Evolutionary conservation across 1,140 invertebrate species (phyloP).

Genomic region (Lerema accius): DNA sequence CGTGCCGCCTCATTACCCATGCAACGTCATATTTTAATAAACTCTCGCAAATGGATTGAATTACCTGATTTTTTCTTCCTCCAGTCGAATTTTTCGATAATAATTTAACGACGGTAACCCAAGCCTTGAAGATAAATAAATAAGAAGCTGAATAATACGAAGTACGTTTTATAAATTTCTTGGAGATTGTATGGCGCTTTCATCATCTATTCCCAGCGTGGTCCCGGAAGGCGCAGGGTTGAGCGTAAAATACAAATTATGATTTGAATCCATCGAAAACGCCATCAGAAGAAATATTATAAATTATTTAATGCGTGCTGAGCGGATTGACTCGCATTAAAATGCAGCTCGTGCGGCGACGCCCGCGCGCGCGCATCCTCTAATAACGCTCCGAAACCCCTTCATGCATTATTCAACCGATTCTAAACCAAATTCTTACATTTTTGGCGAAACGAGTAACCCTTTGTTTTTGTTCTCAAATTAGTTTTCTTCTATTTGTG

Average conservation of each 20-base stretch:
- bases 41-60: conserved; percentile 26
- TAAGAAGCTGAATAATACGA: conserved; percentile 29
- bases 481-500: background rate
- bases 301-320: conserved; percentile 57
- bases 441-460: conserved; percentile 48
- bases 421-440: conserved; percentile 58
- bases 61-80: conserved; percentile 27
- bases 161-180: conserved; percentile 16
- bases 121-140: no score
- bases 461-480: conserved; percentile 1
- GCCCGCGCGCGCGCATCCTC: conserved; percentile 60
- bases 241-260: conserved; percentile 57
- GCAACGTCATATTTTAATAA: conserved; percentile 35
- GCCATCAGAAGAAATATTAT: conserved; percentile 58
- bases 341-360: conserved; percentile 75
- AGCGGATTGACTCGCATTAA: conserved; percentile 66
- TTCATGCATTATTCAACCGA: conserved; percentile 75
- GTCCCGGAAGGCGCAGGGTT: conserved; percentile 41
- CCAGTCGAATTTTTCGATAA: background rate
- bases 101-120: no score
- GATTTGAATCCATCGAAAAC: conserved; percentile 57
- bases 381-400: conserved; percentile 63
- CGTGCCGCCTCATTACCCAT: conserved; percentile 64
- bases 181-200: conserved; percentile 39
- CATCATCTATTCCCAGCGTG: conserved; percentile 46